Evolutionary conservation across 1,140 invertebrate species (phyloP).

Genomic region (Saxidomus purpurata): DNA sequence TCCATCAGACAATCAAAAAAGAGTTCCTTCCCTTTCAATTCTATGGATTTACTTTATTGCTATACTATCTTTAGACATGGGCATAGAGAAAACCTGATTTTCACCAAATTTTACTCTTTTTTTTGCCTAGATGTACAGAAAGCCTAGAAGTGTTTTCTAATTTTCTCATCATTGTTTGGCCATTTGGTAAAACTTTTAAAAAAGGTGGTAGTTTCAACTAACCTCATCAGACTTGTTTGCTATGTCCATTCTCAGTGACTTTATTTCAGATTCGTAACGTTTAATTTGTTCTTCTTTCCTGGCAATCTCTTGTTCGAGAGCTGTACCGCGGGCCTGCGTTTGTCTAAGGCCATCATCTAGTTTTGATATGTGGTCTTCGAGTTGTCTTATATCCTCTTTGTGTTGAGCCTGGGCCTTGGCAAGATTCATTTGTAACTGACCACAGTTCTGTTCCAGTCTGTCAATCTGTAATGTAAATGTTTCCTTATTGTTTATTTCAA

Average conservation of each 20-base stretch:
- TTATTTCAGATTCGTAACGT: slow-evolving; percentile 80
- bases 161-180: too few species aligned
- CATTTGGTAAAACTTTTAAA: too few species aligned
- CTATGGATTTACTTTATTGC: too few species aligned
- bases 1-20: too few species aligned
- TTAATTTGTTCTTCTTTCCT: slow-evolving; percentile 81
- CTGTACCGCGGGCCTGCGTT: slow-evolving; percentile 70
- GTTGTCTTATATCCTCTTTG: slow-evolving; percentile 80
- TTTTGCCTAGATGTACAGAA: too few species aligned
- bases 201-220: too few species aligned
- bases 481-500: too few species aligned
- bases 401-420: slow-evolving; percentile 83
- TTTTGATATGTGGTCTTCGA: slow-evolving; percentile 77
- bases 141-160: too few species aligned
- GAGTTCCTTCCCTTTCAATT: too few species aligned
- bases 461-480: slow-evolving; percentile 74
- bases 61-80: too few species aligned
- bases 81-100: too few species aligned
- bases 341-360: slow-evolving; percentile 78
- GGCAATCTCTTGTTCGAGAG: slow-evolving; percentile 78
- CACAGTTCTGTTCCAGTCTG: slow-evolving; percentile 82
- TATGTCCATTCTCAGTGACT: slow-evolving; percentile 78
- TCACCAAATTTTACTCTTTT: too few species aligned
- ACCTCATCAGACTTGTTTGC: slow-evolving; percentile 81
- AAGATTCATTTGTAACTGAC: slow-evolving; percentile 84